Evolutionary conservation across 2,113 vertebrate species (phyloP), one percentile per base, ranked within the genome.

Genomic region (Oenanthe oenanthe): DNA sequence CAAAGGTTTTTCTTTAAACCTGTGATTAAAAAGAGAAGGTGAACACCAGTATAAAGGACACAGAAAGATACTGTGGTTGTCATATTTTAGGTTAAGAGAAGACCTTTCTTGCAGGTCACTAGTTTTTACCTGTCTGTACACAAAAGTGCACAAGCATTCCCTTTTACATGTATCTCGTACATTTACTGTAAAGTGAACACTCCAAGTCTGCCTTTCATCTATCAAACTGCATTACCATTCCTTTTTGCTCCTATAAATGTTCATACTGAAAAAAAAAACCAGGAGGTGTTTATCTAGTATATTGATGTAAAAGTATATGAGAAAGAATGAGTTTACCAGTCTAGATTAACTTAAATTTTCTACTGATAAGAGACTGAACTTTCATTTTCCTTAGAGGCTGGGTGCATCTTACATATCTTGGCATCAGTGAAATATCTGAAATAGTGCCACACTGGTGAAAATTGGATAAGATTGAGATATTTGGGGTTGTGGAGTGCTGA

Each of bases 401-500:
- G 2, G 7, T 51, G 4, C 8, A n/a, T 62, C 7, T 81, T 77
- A 45, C 8, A 12, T 74, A 29, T 45, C 22, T 63, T 19, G 31
- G 10, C 58, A 68, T 34, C 21, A 57, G 13, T 53, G 28, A 71
- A 91, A 21, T 16, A 45, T 26, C 22, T 72, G 28, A 67, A 19
- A 32, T 9, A 71, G 3, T 75, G n/a, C 18, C 43, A 67, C 13
- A 56, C 9, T 57, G 19, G 13, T 31, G 14, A 85, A 90, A 94
- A 88, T 3, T 61, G 12, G 9, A 17, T 66, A 58, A 79, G 14
- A 17, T 53, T 57, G 34, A 88, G 13, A 61, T 85, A 85, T 3
- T 88, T 2, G 0, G 0, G 26, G 63, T 68, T 57, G 7, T 45
- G 17, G 15, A 68, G 9, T 78, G 65, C 0, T 56, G 21, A 12